Conservation (phyloP, 2,888 invertebrate genomes). For the Nomada goodeniana region DNA sequence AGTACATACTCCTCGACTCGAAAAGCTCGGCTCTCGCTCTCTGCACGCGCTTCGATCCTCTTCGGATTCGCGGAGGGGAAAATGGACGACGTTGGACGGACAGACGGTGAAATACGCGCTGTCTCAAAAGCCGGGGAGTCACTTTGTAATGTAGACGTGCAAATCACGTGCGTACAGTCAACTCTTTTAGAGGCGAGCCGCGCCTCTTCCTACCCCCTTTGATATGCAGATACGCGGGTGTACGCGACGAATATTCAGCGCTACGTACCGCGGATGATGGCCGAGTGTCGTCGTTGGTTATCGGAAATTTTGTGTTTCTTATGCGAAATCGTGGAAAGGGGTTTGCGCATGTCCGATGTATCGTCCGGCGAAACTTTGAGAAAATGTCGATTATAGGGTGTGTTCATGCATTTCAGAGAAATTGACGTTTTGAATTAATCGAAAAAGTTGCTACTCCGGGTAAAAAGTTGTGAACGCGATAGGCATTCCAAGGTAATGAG, state of each 20-base stretch:
- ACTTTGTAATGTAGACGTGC: conserved; percentile 60
- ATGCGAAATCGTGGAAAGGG: not conserved
- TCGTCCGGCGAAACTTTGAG: not conserved
- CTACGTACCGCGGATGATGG: not conserved
- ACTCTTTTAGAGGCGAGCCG: conserved; percentile 45
- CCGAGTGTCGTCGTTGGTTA: not conserved
- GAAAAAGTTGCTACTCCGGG: not conserved
- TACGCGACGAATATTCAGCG: conserved; percentile 41
- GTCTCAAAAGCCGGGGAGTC: conserved; percentile 57
- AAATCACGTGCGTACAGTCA: conserved; percentile 63
- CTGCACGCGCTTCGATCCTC: conserved; percentile 53
- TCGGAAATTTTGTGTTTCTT: conserved; percentile 25
- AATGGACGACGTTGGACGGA: conserved; percentile 65
- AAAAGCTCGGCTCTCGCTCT: conserved; percentile 27
- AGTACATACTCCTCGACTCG: conserved; percentile 43
- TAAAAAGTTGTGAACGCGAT: not conserved
- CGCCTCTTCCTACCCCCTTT: conserved; percentile 54
- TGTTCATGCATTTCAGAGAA: conserved; percentile 13
- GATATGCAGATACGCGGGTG: conserved; percentile 64
- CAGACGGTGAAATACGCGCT: conserved; percentile 62
- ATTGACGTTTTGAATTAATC: not conserved
- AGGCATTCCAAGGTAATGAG: not conserved
- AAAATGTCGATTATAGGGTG: not conserved
- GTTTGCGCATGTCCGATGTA: not conserved
- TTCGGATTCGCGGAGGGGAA: conserved; percentile 58